Base-by-base conservation (phyloP, 2,797 vertebrate species). In the Epinephelus coioides region DNA sequence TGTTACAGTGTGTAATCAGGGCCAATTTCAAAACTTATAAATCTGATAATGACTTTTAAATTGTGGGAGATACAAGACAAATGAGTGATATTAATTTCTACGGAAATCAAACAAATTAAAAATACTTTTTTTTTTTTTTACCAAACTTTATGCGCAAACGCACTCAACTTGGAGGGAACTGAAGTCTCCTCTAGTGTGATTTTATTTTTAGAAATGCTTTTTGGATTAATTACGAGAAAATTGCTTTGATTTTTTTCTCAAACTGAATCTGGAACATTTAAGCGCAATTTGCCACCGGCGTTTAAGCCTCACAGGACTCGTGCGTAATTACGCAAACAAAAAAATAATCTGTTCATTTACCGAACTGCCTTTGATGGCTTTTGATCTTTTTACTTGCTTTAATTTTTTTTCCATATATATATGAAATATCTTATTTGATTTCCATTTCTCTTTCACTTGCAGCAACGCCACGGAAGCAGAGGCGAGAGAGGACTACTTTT, bases 401-500 rank as follows among this genome's bases (percentile, higher is more conserved):
- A 9, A 5, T 19, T 0, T 12, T 19, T 40, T 40, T 11, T 14
- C 27, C 27, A 30, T 30, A 30, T 30, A 30, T 30, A 30, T 30
- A 30, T 30, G 27, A 54, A 1, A 10, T 55, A 0, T 38, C 43
- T 27, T 3, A 50, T 38, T 43, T 30, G 5, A 47, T 44, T 59
- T 66, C 19, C 27, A 14, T 83, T 79, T 57, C 6, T 44, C 9
- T 70, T 75, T 43, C 55, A 3, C 40, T 75, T 84, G 49, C 94
- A 99, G 98, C 98, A 75, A 99, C 98, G 76, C 98, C 98, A 56
- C 95, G 98, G 87, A 99, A 99, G 93, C 98, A 99, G 91, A 96
- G 98, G 86, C 94, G 98, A 86, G 98, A 99, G 88, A 95, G 98
- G 90, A 99, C 98, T 54, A 99, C 98, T 71, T 99, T 99, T 89